These are phyloP conservation scores for Leucophenga maculata DNA, from an alignment of 2,888 invertebrate species.

Conservation along the genomic window DNA sequence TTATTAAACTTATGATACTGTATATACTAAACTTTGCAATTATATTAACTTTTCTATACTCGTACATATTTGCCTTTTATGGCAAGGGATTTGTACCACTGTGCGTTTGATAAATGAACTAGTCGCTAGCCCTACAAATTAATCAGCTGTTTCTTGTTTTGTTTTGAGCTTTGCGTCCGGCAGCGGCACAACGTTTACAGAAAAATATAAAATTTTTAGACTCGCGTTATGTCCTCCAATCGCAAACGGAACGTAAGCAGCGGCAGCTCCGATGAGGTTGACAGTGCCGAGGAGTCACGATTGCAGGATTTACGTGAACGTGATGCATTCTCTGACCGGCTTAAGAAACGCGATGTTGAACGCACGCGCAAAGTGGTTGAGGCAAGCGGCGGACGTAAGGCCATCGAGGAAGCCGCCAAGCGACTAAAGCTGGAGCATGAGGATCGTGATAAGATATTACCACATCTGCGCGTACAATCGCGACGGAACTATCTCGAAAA, in stretches of 20 bases:
- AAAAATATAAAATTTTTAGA: neutral
- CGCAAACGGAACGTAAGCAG: conserved; percentile 58
- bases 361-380: conserved; percentile 86
- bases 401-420: conserved; percentile 91
- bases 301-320: conserved; percentile 89
- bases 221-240: conserved; percentile 57
- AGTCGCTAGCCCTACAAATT: no score
- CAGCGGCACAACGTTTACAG: no score
- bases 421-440: conserved; percentile 89
- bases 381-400: conserved; percentile 77
- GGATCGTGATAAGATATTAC: conserved; percentile 88
- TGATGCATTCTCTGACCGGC: conserved; percentile 92
- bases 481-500: conserved; percentile 95
- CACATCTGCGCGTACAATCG: conserved; percentile 90
- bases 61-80: no score
- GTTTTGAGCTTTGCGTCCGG: no score
- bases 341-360: conserved; percentile 91
- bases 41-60: no score
- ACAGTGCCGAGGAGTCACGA: conserved; percentile 87
- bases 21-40: no score
- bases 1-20: no score
- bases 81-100: no score
- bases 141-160: no score
- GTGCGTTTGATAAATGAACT: no score
- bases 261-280: conserved; percentile 71